A percentile compares a stretch with the other conserved stretches of the same genome.
phyloP scores from a whole-genome alignment of 2,113 vertebrate genomes.

The human region DNA sequence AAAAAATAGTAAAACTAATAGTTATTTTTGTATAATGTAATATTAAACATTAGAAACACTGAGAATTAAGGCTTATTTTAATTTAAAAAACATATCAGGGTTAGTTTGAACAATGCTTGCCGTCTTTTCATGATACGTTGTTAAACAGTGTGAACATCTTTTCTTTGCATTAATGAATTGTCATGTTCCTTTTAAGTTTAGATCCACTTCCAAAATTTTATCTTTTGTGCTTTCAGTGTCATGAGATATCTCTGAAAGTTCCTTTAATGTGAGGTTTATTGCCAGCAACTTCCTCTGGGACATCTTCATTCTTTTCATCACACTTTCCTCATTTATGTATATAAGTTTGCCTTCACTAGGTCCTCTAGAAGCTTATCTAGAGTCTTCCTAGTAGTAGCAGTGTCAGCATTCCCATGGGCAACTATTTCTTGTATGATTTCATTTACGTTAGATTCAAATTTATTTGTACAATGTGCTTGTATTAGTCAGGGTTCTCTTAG shows the following conservation, averaged over 20 bases:
- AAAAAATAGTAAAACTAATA: neutral
- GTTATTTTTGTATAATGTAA: neutral
- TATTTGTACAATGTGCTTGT: neutral
- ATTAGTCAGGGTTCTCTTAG: no score
- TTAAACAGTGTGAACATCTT: neutral
- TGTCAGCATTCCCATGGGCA: neutral
- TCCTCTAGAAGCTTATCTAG: neutral
- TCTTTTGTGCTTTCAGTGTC: neutral
- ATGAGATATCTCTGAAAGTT: neutral
- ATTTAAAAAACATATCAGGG: neutral
- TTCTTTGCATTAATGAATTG: neutral
- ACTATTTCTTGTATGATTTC: neutral
- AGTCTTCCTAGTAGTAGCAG: neutral
- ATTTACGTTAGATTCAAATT: neutral
- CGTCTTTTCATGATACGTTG: neutral
- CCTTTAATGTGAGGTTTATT: neutral
- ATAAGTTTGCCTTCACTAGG: neutral
- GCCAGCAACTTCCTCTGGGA: neutral
- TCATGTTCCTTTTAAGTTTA: neutral
- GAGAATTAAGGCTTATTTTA: neutral
- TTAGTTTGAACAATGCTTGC: neutral
- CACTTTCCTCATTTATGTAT: neutral
- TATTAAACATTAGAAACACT: neutral
- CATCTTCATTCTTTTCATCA: neutral
- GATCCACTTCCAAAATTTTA: neutral